These are phyloP conservation scores for Opisthograptis luteolata DNA, from an alignment of 2,888 invertebrate species.

Conservation along the genomic window DNA sequence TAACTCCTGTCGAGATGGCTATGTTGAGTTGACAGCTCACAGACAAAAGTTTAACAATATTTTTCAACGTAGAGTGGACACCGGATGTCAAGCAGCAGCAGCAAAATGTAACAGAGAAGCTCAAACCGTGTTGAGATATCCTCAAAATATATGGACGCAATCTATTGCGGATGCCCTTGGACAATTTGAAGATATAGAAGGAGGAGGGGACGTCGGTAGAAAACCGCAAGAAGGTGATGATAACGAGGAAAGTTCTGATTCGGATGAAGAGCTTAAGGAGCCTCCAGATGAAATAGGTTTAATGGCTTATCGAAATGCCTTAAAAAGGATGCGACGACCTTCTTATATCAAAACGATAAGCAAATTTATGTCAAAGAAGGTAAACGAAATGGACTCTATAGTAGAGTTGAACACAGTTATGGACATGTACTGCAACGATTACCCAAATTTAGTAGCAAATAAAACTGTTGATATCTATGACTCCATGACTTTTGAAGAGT, in stretches of 20 bases:
- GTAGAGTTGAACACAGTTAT: slow-evolving; percentile 77
- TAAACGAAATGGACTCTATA: slow-evolving; percentile 62
- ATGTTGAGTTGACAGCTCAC: slow-evolving; percentile 85
- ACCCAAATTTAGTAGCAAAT: slow-evolving; percentile 73
- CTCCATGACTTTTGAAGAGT: slow-evolving; percentile 75
- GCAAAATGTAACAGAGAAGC: slow-evolving; percentile 71
- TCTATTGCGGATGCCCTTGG: slow-evolving; percentile 75
- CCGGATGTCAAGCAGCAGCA: slow-evolving; percentile 84
- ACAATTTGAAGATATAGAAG: slow-evolving; percentile 52
- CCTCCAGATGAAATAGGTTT: slow-evolving; percentile 62
- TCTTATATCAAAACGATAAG: slow-evolving; percentile 68
- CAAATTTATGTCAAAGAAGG: slow-evolving; percentile 54
- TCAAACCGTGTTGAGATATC: slow-evolving; percentile 88
- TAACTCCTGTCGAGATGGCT: slow-evolving; percentile 87
- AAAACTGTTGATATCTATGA: slow-evolving; percentile 59
- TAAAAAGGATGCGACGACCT: slow-evolving; percentile 62
- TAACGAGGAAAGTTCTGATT: slow-evolving; percentile 50
- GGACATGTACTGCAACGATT: slow-evolving; percentile 87
- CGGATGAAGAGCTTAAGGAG: slow-evolving; percentile 45
- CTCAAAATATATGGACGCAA: slow-evolving; percentile 88
- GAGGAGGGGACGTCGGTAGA: slow-evolving; percentile 58
- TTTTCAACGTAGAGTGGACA: slow-evolving; percentile 82
- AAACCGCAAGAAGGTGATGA: slow-evolving; percentile 35
- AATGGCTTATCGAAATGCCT: slow-evolving; percentile 58
- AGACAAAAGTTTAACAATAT: slow-evolving; percentile 84